Evolutionary conservation across 2,888 invertebrate genomes (phyloP).

Genomic region (Cenopis cana): DNA sequence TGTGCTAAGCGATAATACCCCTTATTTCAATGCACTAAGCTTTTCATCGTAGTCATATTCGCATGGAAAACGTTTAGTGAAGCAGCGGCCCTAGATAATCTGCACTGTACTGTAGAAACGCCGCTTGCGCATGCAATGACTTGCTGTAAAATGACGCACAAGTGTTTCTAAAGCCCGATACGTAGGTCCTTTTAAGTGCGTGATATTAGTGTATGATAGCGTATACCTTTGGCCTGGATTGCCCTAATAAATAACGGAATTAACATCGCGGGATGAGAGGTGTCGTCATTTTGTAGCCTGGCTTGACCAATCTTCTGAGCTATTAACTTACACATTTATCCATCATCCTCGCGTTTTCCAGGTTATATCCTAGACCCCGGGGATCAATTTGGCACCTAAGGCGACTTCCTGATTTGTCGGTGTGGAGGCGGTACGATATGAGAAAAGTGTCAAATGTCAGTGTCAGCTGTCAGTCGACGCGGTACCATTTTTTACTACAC

Average conservation of each 20-base stretch:
- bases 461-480: too few species aligned
- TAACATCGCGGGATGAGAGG: not conserved
- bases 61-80: constrained; percentile 14
- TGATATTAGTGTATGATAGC: constrained; percentile 1
- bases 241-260: constrained; percentile 29
- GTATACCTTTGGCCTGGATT: constrained; percentile 26
- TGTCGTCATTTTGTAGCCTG: constrained; percentile 3
- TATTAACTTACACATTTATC: too few species aligned
- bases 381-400: too few species aligned
- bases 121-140: not conserved
- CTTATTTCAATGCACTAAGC: not conserved
- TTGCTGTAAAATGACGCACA: not conserved
- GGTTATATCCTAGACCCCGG: too few species aligned
- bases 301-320: not conserved
- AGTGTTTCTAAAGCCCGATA: too few species aligned
- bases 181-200: not conserved
- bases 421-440: too few species aligned
- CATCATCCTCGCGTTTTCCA: too few species aligned
- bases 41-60: not conserved
- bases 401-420: too few species aligned
- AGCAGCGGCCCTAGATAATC: constrained; percentile 20
- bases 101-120: constrained; percentile 37
- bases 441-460: too few species aligned
- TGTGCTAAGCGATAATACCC: not conserved
- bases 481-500: too few species aligned